Evolutionary conservation across 2,113 vertebrate genomes (phyloP).

Genomic region (Protobothrops flavoviridis): DNA sequence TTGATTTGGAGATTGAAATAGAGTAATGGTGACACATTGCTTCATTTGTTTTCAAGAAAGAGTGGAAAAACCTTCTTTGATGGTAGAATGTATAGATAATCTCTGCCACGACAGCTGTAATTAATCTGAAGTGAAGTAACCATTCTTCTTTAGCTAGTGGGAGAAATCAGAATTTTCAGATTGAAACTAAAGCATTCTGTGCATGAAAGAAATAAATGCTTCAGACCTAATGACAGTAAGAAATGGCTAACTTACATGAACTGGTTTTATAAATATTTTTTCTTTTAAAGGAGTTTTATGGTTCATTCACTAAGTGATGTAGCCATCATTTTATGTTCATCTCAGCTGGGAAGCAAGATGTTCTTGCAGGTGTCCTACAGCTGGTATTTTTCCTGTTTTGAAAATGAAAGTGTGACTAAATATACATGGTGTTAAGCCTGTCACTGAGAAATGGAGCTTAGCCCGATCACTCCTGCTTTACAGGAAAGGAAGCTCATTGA

Average conservation of each 20-base stretch:
- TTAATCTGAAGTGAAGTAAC: conserved; percentile 5
- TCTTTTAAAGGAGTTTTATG: background rate
- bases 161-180: background rate
- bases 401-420: background rate
- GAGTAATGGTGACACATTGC: background rate
- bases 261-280: conserved; percentile 14
- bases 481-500: background rate
- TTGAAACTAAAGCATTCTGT: conserved; percentile 20
- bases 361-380: background rate
- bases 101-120: background rate
- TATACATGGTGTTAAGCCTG: background rate
- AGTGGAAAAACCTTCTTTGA: background rate
- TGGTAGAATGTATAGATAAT: background rate
- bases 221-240: conserved; percentile 1
- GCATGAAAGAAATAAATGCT: conserved; percentile 12
- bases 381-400: conserved; percentile 3
- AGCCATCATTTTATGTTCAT: conserved; percentile 5
- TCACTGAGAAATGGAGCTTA: background rate
- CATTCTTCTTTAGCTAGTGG: conserved; percentile 3
- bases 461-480: background rate
- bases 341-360: background rate
- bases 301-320: background rate
- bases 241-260: conserved; percentile 28
- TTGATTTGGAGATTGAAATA: background rate
- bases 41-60: background rate